Conservation (phyloP, 2,888 invertebrate species). For the Acanthosepion lycidas region DNA sequence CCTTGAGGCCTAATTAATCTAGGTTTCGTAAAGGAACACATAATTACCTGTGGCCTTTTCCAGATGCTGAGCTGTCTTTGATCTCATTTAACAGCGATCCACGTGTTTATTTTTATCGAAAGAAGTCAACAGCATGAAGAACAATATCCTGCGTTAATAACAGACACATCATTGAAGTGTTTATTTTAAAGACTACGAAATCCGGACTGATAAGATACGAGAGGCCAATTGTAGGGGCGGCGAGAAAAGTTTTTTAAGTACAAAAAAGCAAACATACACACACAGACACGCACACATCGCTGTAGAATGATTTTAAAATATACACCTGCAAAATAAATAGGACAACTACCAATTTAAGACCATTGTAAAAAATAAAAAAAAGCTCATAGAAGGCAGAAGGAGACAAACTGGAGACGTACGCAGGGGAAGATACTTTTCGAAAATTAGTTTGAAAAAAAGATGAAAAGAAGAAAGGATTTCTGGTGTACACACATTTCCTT, state of each 20-base stretch:
- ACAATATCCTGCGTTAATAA: no score
- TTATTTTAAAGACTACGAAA: not conserved
- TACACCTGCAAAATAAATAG: not conserved
- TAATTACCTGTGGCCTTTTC: no score
- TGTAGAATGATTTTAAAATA: not conserved
- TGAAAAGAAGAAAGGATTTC: not conserved
- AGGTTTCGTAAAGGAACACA: no score
- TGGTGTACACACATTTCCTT: not conserved
- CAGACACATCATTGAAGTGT: no score
- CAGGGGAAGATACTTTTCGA: not conserved
- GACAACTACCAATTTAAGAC: not conserved
- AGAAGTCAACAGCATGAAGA: no score
- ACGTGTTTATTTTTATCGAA: no score
- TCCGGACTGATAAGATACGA: not conserved
- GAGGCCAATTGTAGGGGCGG: not conserved
- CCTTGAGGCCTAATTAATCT: no score
- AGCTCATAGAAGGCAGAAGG: not conserved
- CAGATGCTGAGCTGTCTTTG: no score
- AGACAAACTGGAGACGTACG: not conserved
- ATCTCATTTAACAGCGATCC: no score
- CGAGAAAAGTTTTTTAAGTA: not conserved
- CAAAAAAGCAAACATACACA: not conserved
- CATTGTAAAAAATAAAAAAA: not conserved
- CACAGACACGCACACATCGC: not conserved
- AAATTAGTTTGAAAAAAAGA: not conserved